A percentile compares a stretch with the other conserved stretches of the same genome.
These are phyloP conservation scores for Oreohelix idahoensis DNA, from an alignment of 1,140 invertebrate genomes.

Conservation along the genomic window DNA sequence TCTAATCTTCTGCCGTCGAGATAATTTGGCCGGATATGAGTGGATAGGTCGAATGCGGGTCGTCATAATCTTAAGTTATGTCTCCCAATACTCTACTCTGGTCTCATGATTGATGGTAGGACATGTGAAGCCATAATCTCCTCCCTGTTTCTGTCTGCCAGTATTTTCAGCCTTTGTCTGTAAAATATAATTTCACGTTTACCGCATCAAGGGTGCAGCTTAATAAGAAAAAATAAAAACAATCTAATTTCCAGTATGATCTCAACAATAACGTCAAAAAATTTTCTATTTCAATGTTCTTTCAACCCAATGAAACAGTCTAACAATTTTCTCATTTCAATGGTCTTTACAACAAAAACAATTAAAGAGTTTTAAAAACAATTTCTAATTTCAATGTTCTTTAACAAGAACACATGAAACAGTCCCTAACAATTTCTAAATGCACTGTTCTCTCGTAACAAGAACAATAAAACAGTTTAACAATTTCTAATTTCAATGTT, in stretches of 20 bases:
- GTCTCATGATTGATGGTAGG: conserved; percentile 45
- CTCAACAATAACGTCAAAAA: neutral
- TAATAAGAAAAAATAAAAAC: neutral
- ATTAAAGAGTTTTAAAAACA: no score
- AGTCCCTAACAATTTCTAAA: no score
- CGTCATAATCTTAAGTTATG: conserved; percentile 71
- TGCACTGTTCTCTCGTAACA: no score
- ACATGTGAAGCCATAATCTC: conserved; percentile 20
- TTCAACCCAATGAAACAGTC: no score
- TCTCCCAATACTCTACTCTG: conserved; percentile 60
- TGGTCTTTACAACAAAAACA: neutral
- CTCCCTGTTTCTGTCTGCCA: neutral
- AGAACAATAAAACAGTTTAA: no score
- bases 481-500: no score
- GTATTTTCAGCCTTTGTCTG: neutral
- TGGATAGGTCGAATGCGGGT: conserved; percentile 86
- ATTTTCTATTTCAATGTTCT: neutral
- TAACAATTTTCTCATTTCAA: neutral
- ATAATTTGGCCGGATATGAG: conserved; percentile 83
- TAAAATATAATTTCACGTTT: neutral
- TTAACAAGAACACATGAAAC: no score
- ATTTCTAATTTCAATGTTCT: no score
- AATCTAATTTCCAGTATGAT: neutral
- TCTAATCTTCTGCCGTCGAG: conserved; percentile 51
- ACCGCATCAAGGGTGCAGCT: neutral